phyloP scores from a whole-genome alignment of 2,113 vertebrate genomes.

The Erythrocercus mccallii region DNA sequence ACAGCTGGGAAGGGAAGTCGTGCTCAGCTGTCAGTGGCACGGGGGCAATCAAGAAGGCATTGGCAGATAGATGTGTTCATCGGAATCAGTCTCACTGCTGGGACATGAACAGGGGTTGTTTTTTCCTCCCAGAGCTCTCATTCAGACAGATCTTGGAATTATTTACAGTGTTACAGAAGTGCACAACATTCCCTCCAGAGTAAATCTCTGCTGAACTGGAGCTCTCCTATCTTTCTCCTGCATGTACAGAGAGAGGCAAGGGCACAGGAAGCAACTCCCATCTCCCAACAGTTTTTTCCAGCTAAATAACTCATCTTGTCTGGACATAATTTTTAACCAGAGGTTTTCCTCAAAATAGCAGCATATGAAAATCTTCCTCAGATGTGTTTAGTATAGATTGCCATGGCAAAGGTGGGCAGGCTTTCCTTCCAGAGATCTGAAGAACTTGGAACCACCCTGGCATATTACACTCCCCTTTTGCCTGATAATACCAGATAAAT shows the following conservation, averaged over 20 bases:
- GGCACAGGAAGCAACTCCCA: not conserved
- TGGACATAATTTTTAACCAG: not conserved
- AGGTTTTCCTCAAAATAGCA: not conserved
- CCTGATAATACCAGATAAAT: not conserved
- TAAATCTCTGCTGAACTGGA: not conserved
- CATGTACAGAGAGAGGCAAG: not conserved
- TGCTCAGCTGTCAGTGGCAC: rapidly evolving
- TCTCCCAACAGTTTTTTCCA: not conserved
- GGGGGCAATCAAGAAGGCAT: not conserved
- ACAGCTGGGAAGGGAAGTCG: not conserved
- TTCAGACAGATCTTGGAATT: not conserved
- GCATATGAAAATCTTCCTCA: not conserved
- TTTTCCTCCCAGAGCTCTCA: not conserved
- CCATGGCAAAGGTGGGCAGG: not conserved
- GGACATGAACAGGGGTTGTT: not conserved
- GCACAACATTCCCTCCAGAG: not conserved
- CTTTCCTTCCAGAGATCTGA: not conserved
- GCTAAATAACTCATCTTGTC: not conserved
- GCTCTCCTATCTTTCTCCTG: not conserved
- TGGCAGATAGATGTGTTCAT: not conserved
- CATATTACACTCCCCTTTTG: not conserved
- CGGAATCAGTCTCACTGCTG: not conserved
- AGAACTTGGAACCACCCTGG: not conserved
- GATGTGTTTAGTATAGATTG: not conserved
- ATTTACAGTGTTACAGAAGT: not conserved